Base-by-base conservation (phyloP, 2,888 invertebrate species). In the Oxyteleia sp. region DNA sequence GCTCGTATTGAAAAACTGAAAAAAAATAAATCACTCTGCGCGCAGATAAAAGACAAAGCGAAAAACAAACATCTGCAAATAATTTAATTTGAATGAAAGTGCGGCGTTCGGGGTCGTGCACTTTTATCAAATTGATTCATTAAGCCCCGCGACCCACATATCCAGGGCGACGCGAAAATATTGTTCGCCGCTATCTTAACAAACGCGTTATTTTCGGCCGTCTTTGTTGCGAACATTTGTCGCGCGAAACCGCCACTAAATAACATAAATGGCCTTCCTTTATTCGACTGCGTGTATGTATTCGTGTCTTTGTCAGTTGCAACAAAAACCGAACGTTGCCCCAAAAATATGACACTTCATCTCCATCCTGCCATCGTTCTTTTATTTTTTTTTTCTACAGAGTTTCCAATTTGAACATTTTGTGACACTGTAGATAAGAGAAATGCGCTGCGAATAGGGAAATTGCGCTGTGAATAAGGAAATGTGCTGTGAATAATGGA, bases 261-360 rank as follows among this genome's bases (percentile, higher is more conserved):
- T 71, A 49, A 71, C 59, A 32, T 51, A 71, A 71, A 71, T 74
- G 59, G 61, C 43, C 53, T 38, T 38, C 63, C 53, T 63, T 53
- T 63, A 32, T 18, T 2, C 13, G n/a, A 20, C 38, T 18, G 29
- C 29, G 16, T 53, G 18, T 38, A 20, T 35, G 43, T 29, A 43
- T 18, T 15, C 29, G 29, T 26, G 43, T 18, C 55, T 68, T 55
- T 68, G 53, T 66, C 53, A 51, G 41, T 26, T 18, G 18, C 10
- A 51, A 53, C 41, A 41, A 55, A 68, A 41, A 29, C 15, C 8
- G 26, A 53, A 66, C 41, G 53, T 53, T 66, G 23, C 41, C 41
- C 26, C n/a, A 43, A 68, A 68, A 68, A 55, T 68, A 55, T 68
- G 55, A n/a, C n/a, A n/a, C n/a, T n/a, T 55, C 68, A 68, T n/a